Percentiles rank a stretch among this genome's conserved stretches.
Evolutionary conservation across 2,797 vertebrate species (phyloP).

Genomic region (Anguilla megastoma): DNA sequence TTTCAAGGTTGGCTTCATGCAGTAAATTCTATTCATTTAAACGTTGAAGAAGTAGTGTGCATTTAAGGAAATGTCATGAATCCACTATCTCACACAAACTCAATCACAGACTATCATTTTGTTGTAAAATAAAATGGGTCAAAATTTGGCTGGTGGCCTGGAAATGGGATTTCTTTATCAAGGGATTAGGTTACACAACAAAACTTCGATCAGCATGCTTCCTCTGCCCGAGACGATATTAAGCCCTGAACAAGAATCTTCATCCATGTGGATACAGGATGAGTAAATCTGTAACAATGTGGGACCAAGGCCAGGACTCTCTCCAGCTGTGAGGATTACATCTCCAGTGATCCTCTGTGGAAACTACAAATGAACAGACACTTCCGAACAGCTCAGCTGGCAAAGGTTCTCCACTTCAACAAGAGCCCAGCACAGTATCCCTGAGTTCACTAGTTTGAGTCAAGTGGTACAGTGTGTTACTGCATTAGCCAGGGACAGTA

Average conservation of each 20-base stretch:
- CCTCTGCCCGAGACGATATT: neutral
- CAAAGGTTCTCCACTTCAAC: neutral
- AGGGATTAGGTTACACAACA: neutral
- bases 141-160: neutral
- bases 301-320: neutral
- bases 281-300: neutral
- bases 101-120: neutral
- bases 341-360: neutral
- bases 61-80: conserved; percentile 41
- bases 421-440: neutral
- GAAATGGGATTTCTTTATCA: conserved; percentile 9
- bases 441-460: neutral
- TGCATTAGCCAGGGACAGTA: neutral
- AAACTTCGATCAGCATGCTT: neutral
- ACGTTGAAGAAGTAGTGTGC: conserved; percentile 37
- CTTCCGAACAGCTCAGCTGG: neutral
- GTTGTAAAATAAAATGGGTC: neutral
- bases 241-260: neutral
- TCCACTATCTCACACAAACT: conserved; percentile 22
- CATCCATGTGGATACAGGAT: conserved; percentile 1
- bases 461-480: neutral
- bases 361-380: neutral
- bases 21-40: conserved; percentile 29
- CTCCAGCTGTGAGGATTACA: neutral
- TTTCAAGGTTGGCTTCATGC: conserved; percentile 42